phyloP scores from a whole-genome alignment of 2,113 vertebrate species.

The Alectura lathami region DNA sequence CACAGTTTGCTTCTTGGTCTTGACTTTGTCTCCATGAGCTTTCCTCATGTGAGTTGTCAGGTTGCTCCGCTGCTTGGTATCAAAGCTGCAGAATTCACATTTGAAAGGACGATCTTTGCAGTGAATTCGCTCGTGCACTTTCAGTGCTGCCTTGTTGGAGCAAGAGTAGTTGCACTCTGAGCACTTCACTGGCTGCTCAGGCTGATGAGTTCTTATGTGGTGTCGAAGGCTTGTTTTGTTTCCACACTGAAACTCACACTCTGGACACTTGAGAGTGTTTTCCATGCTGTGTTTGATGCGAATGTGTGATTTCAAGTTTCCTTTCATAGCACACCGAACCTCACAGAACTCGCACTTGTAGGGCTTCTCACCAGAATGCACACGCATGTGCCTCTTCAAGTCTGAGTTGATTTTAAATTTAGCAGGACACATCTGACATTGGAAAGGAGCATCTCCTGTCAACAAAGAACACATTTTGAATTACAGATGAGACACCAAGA shows the following conservation, averaged over 20 bases:
- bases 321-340: constrained; percentile 97
- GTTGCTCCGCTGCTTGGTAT: constrained; percentile 95
- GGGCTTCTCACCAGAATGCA: constrained; percentile 97
- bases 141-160: constrained; percentile 91
- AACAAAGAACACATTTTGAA: constrained; percentile 29
- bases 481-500: background rate
- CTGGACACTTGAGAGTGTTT: constrained; percentile 83
- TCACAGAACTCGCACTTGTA: constrained; percentile 96
- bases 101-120: constrained; percentile 92
- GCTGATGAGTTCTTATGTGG: constrained; percentile 88
- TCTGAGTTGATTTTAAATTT: constrained; percentile 99
- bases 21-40: constrained; percentile 81
- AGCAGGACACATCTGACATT: constrained; percentile 92
- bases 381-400: constrained; percentile 93
- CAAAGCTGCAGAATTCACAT: constrained; percentile 87
- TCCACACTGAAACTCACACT: constrained; percentile 91
- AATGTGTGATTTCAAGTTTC: constrained; percentile 94
- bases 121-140: constrained; percentile 90
- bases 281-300: constrained; percentile 90
- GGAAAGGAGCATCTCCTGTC: constrained; percentile 91
- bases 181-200: constrained; percentile 88
- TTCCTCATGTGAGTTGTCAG: constrained; percentile 91
- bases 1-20: constrained; percentile 40
- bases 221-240: constrained; percentile 89
- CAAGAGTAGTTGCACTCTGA: constrained; percentile 91